These are phyloP conservation scores for Mizuhopecten yessoensis DNA, from an alignment of 1,140 invertebrate genomes.

Conservation along the genomic window DNA sequence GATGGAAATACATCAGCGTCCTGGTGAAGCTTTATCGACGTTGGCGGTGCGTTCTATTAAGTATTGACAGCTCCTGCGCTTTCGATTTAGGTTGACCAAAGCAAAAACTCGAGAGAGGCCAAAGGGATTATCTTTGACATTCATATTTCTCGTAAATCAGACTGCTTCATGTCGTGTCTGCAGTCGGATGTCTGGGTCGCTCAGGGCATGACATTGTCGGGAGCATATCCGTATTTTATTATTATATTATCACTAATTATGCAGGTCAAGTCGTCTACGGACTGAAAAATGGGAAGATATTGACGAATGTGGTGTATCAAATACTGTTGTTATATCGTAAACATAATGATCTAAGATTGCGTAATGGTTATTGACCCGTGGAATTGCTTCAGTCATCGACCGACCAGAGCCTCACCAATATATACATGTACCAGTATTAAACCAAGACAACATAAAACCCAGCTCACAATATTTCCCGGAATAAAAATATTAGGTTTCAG, in stretches of 20 bases:
- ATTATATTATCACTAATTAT: not conserved
- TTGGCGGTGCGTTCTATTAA: slow-evolving; percentile 31
- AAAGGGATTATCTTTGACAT: not conserved
- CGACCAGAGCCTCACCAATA: no score
- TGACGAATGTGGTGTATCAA: not conserved
- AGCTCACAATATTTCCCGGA: no score
- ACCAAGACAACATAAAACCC: no score
- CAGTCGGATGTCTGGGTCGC: not conserved
- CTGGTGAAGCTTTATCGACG: not conserved
- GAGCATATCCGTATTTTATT: slow-evolving; percentile 14
- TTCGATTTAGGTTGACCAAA: slow-evolving; percentile 26
- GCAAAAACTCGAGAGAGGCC: not conserved
- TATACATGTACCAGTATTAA: no score
- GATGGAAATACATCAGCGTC: slow-evolving; percentile 26
- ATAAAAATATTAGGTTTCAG: no score
- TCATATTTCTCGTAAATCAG: slow-evolving; percentile 35
- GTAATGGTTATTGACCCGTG: slow-evolving; percentile 1
- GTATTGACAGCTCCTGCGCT: not conserved
- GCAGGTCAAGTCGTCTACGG: not conserved
- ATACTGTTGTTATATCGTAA: not conserved
- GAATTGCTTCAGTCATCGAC: slow-evolving; percentile 22
- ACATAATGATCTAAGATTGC: not conserved
- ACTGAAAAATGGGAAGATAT: not conserved
- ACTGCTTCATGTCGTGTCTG: not conserved
- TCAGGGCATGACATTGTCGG: not conserved